Evolutionary conservation across 2,797 vertebrate genomes (phyloP), one percentile per base, ranked within the genome.

Genomic region (Pagetopsis macropterus): DNA sequence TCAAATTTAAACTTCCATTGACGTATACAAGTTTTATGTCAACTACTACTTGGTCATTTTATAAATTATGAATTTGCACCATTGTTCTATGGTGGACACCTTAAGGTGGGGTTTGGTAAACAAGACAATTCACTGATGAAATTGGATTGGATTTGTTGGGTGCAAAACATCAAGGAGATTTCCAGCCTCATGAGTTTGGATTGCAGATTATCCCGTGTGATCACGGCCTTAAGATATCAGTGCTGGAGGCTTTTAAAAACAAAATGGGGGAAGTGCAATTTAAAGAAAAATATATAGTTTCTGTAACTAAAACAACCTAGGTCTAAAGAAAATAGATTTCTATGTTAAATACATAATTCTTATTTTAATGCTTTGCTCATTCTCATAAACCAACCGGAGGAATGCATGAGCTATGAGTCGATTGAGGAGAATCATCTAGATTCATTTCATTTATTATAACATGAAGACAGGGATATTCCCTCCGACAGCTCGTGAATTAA

Each of bases 221-320:
- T 66, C 41, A 17, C 3, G 21, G 40, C 55, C 41, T 68, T 6
- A 62, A 49, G 19, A 65, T 50, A 3, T 56, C n/a, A 57, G 43
- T 46, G 51, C 55, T 16, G 15, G 75, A 75, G 67, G 49, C 55
- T 67, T 76, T 79, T 56, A 3, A 51, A 76, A 51, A 43, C 5
- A 57, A 67, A 75, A 69, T 11, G 51, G 78, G 81, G 23, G 37
- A 78, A 1, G 77, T 84, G 79, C 82, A 88, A 84, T 83, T 1
- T 37, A 67, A 61, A 61, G 37, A 21, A 59, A 50, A 52, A 31
- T 5, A 14, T 16, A 14, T 1, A 33, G 3, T 57, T 41, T 12
- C 27, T 58, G 48, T 21, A 31, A 70, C 31, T 37, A 49, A 61
- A 21, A 56, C 59, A 55, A 75, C 1, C 5, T 56, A 50, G 13